These are phyloP conservation scores for Calameuta filiformis DNA, from an alignment of 2,888 invertebrate genomes.

Conservation along the genomic window DNA sequence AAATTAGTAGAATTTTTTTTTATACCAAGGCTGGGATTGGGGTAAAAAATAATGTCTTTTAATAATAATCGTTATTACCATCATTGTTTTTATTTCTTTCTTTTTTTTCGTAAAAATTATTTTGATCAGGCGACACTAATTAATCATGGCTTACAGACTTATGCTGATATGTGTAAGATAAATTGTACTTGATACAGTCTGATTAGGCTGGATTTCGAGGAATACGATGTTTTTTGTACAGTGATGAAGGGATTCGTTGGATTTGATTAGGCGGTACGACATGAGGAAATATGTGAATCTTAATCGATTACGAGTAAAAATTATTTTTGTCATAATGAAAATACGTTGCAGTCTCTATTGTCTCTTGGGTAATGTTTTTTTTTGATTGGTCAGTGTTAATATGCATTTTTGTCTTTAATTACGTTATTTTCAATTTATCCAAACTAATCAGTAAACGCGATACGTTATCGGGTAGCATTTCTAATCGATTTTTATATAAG, in stretches of 20 bases:
- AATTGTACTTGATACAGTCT: neutral
- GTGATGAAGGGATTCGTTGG: neutral
- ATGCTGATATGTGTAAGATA: neutral
- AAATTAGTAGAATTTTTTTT: neutral
- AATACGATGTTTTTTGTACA: neutral
- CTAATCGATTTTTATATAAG: constrained; percentile 15
- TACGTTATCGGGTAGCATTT: constrained; percentile 16
- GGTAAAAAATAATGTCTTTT: neutral
- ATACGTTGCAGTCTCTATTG: too few relatives aligned
- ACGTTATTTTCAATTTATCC: constrained; percentile 12
- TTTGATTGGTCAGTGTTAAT: too few relatives aligned
- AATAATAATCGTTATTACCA: neutral
- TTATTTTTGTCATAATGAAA: neutral
- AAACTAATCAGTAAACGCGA: constrained; percentile 1
- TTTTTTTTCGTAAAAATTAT: neutral
- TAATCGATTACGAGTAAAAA: neutral
- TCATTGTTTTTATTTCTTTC: neutral
- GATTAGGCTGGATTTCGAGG: neutral
- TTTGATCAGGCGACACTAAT: neutral
- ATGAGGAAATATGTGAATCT: neutral
- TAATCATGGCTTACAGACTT: neutral
- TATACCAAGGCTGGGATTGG: neutral
- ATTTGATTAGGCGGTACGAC: neutral
- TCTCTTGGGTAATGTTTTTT: too few relatives aligned
- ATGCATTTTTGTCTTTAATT: too few relatives aligned